Base-by-base conservation (phyloP, 1,140 invertebrate species). In the Drosophila pandora region DNA sequence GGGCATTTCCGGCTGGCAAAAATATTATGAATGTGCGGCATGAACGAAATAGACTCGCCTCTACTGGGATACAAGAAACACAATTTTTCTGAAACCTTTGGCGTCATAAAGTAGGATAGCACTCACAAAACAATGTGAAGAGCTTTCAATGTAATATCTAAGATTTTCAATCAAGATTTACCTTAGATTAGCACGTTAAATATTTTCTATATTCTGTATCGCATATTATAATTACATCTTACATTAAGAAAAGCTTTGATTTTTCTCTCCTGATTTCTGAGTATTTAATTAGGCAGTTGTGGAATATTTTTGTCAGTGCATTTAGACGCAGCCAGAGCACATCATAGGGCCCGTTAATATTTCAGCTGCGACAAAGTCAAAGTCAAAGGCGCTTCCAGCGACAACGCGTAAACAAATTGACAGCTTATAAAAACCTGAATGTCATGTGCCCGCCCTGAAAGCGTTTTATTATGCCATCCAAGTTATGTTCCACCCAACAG, bases 361-460 rank as follows among this genome's bases (percentile, higher is more conserved):
- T 87, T 87, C 55, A 83, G 76, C 61, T 79, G 67, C 59, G 74
- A 76, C 74, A 61, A 68, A 74, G 79, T 69, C 80, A 85, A 84
- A 84, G 81, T 78, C 68, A 77, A 39, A 55, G 53, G 48, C 37
- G 43, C 47, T 65, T 55, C 39, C 54, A 56, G 70, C 63, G 50
- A 58, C 70, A 75, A 71, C 59, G 78, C 79, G 78, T 87, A 87
- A 82, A 79, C 82, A 85, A 85, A 85, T 85, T 85, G 82, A 85
- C 82, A 85, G 82, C 82, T 85, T 85, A 85, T 85, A 87, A 85
- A 85, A 85, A 87, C 82, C 82, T 74, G 82, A 72, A 82, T 78
- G 74, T 82, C 78, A 85, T 87, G 82, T 79, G 74, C 65, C 59
- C 67, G 43, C 41, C 50, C 43, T 60, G 71, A 39, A 88, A 85